These are phyloP conservation scores for Pomatorhinus ruficollis DNA, from an alignment of 2,113 vertebrate genomes.

Conservation along the genomic window DNA sequence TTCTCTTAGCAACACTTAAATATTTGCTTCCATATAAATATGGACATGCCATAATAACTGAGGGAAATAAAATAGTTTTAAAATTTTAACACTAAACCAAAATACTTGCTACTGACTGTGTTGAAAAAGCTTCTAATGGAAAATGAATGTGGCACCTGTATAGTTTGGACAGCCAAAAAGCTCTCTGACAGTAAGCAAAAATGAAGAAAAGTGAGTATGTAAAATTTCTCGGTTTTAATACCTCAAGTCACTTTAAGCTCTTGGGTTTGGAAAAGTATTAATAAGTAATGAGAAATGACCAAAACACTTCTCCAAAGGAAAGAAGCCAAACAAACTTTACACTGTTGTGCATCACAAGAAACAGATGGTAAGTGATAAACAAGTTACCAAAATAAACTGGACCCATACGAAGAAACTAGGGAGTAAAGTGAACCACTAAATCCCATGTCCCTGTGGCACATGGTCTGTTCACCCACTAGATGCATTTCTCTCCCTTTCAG, in stretches of 20 bases:
- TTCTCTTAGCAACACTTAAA: not conserved
- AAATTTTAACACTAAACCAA: not conserved
- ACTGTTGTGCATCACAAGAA: not conserved
- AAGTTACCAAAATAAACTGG: not conserved
- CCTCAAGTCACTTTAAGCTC: not conserved
- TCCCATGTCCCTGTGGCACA: not conserved
- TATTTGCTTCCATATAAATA: not conserved
- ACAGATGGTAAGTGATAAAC: not conserved
- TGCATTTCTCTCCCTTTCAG: not conserved
- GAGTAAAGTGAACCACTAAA: not conserved
- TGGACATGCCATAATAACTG: not conserved
- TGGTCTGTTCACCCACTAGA: not conserved
- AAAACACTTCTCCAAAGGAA: not conserved
- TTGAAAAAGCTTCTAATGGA: conserved; percentile 14
- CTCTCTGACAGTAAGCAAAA: not conserved
- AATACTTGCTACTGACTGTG: not conserved
- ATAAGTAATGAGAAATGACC: not conserved
- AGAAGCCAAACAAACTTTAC: not conserved
- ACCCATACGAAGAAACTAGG: not conserved
- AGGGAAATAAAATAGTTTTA: not conserved
- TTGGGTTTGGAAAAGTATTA: not conserved
- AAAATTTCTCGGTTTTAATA: not conserved
- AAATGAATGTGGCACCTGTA: conserved; percentile 23
- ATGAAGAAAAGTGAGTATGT: not conserved
- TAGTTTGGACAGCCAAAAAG: not conserved